Percentiles rank a stretch among this genome's conserved stretches.
Evolutionary conservation across 1,140 invertebrate species (phyloP).

Genomic region (Hormaphis cornu): DNA sequence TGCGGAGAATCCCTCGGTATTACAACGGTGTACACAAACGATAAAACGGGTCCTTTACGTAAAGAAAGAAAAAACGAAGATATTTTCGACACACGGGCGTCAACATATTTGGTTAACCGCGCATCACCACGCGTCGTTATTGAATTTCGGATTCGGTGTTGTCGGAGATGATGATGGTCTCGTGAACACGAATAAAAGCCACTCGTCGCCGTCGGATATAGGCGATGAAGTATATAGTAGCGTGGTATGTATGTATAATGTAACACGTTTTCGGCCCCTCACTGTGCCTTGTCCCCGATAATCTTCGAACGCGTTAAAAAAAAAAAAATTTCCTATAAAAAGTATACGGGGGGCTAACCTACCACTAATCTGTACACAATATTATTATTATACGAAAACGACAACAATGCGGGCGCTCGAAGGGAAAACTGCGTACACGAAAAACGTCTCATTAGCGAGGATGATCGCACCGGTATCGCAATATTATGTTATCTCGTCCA

Average conservation of each 20-base stretch:
- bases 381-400: slow-evolving; percentile 9
- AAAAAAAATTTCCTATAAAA: too few species aligned
- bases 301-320: slow-evolving; percentile 3
- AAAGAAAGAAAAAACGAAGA: too few species aligned
- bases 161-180: slow-evolving; percentile 17
- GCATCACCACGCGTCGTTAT: too few species aligned
- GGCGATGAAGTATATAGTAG: slow-evolving; percentile 8
- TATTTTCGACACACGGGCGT: too few species aligned
- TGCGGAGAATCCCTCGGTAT: too few species aligned
- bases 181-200: slow-evolving; percentile 27
- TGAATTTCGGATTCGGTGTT: background rate
- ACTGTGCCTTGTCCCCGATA: background rate
- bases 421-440: slow-evolving; percentile 1
- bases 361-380: too few species aligned
- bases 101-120: too few species aligned
- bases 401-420: background rate
- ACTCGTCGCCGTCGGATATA: background rate
- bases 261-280: background rate
- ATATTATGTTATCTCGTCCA: background rate
- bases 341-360: too few species aligned
- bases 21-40: too few species aligned
- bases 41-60: too few species aligned
- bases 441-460: slow-evolving; percentile 16
- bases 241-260: too few species aligned
- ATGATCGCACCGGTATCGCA: too few species aligned